Evolutionary conservation across 2,888 invertebrate genomes (phyloP), one percentile per base, ranked within the genome.

Genomic region (Pterobdella sp.): DNA sequence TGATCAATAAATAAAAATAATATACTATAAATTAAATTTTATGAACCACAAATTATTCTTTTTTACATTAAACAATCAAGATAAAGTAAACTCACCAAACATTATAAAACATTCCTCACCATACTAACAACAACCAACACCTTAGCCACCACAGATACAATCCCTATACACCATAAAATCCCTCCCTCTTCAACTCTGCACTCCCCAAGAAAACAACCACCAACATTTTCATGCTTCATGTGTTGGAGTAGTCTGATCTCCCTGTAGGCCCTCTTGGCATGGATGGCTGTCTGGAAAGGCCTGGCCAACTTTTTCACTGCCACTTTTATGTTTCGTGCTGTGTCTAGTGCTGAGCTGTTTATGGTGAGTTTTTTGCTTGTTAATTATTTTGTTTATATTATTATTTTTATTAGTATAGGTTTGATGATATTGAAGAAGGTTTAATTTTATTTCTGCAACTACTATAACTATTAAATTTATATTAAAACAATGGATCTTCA

Each of bases 201-300:
- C 7, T 14, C 49, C 49, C 7, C 7, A 42, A 7, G 10, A 42
- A 42, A 42, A 7, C 78, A 7, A 7, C n/a, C 10, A 65, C 70
- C 1, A 81, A 97, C 93, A 88, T 98, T 98, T 86, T 98, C 98
- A 87, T 98, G 98, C 82, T 94, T 90, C 97, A 98, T 98, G 82
- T 96, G 96, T 83, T 96, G 94, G 73, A 98, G 87, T 87, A 98
- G 90, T 75, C 94, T 89, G 70, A 98, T 86, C 84, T 98, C 98
- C 75, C 98, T 88, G 83, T 95, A 98, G 0, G 97, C 97, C 79
- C 98, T 87, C 85, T 98, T 97, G 22, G 97, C 97, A 86, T 98
- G 98, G 73, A 97, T 94, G 64, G 94, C 91, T 32, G 95, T 93
- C 84, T 97, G 96, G 85, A 98, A 98, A 36, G 97, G 97, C 78